A percentile compares a stretch with the other conserved stretches of the same genome.
Conservation (phyloP, 2,113 vertebrate genomes). For the Seriola aureovittata region DNA sequence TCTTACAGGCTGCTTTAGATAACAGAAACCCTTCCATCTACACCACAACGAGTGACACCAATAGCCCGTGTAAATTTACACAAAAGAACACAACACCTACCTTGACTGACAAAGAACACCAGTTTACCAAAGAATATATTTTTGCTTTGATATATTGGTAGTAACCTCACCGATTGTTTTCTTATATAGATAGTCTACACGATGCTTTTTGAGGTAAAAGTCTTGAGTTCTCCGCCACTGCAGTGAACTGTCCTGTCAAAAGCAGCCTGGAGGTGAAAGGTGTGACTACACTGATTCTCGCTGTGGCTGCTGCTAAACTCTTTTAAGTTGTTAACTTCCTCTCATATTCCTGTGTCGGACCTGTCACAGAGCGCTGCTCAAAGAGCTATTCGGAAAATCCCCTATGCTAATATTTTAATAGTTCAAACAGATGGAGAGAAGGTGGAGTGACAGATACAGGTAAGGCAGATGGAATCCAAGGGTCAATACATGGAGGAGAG, state of each 20-base stretch:
- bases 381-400: conserved; percentile 27
- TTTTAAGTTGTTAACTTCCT: conserved; percentile 40
- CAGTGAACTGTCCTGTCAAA: conserved; percentile 16
- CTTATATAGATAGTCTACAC: neutral
- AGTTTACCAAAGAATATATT: neutral
- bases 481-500: conserved; percentile 40
- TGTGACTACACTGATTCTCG: conserved; percentile 9
- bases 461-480: conserved; percentile 35
- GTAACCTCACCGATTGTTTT: neutral
- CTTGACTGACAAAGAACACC: neutral
- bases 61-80: neutral
- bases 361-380: conserved; percentile 33
- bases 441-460: conserved; percentile 39
- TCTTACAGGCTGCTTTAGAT: neutral
- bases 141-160: neutral
- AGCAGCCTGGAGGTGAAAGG: conserved; percentile 36
- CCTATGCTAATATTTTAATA: conserved; percentile 52
- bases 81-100: neutral
- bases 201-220: neutral
- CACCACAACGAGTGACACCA: neutral
- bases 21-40: conserved; percentile 7
- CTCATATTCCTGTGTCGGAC: conserved; percentile 43
- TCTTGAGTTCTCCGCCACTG: neutral
- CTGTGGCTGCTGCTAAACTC: conserved; percentile 28
- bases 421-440: conserved; percentile 41